Percentiles rank a stretch among this genome's conserved stretches.
Evolutionary conservation across 1,140 invertebrate species (phyloP).

Genomic region (Caerostris darwini): DNA sequence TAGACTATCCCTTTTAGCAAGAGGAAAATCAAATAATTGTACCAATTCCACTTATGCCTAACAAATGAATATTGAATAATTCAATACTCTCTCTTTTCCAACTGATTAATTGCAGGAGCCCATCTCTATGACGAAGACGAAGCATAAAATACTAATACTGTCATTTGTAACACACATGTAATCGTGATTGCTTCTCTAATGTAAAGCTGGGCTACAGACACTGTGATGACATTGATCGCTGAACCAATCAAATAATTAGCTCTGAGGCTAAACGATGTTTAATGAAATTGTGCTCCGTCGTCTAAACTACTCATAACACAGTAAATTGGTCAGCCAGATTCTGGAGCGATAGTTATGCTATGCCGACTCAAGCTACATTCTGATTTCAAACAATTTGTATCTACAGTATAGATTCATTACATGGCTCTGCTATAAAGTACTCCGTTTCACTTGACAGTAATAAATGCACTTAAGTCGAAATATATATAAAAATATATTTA

Average conservation of each 20-base stretch:
- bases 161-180: background rate
- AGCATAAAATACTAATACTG: background rate
- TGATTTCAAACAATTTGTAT: too few species aligned
- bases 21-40: background rate
- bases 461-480: too few species aligned
- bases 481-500: too few species aligned
- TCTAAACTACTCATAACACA: background rate
- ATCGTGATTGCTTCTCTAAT: background rate
- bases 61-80: background rate
- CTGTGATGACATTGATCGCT: background rate
- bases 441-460: too few species aligned
- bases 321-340: background rate
- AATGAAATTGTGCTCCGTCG: background rate
- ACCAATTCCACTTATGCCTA: background rate
- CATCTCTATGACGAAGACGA: background rate
- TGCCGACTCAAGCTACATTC: too few species aligned
- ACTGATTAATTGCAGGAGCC: background rate
- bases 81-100: background rate
- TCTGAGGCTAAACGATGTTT: background rate
- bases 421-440: too few species aligned
- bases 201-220: background rate
- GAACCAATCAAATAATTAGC: slow-evolving; percentile 44
- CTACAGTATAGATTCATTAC: too few species aligned
- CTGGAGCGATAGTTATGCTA: too few species aligned
- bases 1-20: too few species aligned